These are phyloP conservation scores for Leptinotarsa juncta DNA, from an alignment of 2,888 invertebrate species.

Conservation along the genomic window DNA sequence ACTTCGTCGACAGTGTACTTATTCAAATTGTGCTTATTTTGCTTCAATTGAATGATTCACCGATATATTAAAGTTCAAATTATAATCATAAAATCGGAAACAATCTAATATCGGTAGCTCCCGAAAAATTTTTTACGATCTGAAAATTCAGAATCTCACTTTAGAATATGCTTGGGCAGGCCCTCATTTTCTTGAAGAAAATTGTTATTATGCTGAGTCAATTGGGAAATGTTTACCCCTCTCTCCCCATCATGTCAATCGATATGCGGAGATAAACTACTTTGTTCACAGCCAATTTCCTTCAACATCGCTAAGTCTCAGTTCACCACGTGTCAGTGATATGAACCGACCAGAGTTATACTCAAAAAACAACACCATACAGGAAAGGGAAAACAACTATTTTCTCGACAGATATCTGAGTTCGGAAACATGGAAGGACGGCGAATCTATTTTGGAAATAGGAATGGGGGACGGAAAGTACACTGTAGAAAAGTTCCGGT, in stretches of 20 bases:
- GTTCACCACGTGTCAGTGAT: background rate
- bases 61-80: no score
- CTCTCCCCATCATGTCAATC: background rate
- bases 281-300: no score
- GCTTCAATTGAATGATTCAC: no score
- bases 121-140: no score
- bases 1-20: no score
- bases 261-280: background rate
- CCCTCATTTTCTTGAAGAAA: no score
- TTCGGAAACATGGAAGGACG: conserved; percentile 55
- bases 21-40: no score
- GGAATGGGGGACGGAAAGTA: conserved; percentile 82
- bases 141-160: no score
- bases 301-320: background rate
- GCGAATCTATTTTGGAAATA: conserved; percentile 73
- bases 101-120: no score
- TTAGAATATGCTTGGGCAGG: no score
- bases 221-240: background rate
- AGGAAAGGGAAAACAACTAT: conserved; percentile 1
- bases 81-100: no score
- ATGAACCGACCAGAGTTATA: conserved; percentile 32
- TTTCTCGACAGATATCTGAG: conserved; percentile 72
- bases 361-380: conserved; percentile 20
- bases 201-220: background rate
- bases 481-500: conserved; percentile 59